A percentile compares a stretch with the other conserved stretches of the same genome.
Conservation (phyloP, 2,888 invertebrate species). For the Leptopterna dolabrata region DNA sequence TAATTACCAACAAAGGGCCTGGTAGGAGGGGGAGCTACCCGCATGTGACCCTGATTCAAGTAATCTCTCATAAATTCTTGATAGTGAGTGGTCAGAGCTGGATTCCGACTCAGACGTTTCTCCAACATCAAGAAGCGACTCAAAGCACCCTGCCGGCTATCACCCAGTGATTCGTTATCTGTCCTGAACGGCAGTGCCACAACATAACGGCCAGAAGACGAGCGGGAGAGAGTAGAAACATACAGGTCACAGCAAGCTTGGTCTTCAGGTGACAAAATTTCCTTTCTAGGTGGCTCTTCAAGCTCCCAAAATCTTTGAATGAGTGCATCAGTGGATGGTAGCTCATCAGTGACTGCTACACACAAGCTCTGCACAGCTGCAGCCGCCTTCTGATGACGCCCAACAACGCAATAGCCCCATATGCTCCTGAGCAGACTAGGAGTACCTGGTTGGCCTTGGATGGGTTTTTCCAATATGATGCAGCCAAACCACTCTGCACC, state of each 20-base stretch:
- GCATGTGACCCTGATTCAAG: too few relatives aligned
- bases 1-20: conserved; percentile 25
- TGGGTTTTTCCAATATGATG: background rate
- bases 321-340: background rate
- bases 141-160: background rate
- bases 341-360: background rate
- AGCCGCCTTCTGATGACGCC: too few relatives aligned
- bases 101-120: background rate
- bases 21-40: too few relatives aligned
- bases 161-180: too few relatives aligned
- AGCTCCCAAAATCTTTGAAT: background rate
- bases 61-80: conserved; percentile 24
- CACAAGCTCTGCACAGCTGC: background rate
- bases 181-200: background rate
- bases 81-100: background rate
- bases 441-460: background rate
- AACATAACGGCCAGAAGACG: too few relatives aligned
- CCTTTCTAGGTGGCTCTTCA: background rate
- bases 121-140: background rate
- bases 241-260: background rate
- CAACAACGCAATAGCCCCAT: background rate
- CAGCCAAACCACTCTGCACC: conserved; percentile 44
- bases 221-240: background rate
- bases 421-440: background rate
- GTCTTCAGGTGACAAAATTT: background rate